phyloP scores from a whole-genome alignment of 2,113 vertebrate species.

The Sander lucioperca region DNA sequence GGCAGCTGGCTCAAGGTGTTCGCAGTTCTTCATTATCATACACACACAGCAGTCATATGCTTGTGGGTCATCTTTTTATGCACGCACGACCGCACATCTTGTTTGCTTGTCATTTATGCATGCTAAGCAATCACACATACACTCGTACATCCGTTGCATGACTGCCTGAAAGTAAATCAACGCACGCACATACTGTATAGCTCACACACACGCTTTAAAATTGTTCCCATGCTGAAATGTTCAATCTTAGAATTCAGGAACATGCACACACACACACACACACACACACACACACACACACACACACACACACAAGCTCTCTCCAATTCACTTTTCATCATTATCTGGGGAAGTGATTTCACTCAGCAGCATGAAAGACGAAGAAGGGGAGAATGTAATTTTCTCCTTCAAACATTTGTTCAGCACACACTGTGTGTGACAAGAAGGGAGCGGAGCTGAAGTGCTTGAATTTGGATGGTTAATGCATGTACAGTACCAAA shows the following conservation, averaged over 20 bases:
- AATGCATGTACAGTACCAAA: slow-evolving; percentile 21
- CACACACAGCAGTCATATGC: slow-evolving; percentile 1
- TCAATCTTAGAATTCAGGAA: slow-evolving; percentile 23
- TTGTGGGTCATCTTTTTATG: background rate
- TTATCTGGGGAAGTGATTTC: slow-evolving; percentile 44
- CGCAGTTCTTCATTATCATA: slow-evolving; percentile 3
- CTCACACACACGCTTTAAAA: slow-evolving; percentile 3
- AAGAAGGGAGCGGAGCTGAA: slow-evolving; percentile 26
- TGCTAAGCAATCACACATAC: background rate
- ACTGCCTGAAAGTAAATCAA: slow-evolving; percentile 24
- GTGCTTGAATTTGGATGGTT: slow-evolving; percentile 15
- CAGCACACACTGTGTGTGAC: slow-evolving; percentile 27
- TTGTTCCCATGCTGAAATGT: slow-evolving; percentile 25
- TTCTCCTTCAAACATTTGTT: slow-evolving; percentile 74
- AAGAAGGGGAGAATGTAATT: slow-evolving; percentile 49
- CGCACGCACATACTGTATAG: slow-evolving; percentile 11
- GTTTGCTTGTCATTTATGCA: slow-evolving; percentile 7
- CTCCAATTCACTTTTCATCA: no score
- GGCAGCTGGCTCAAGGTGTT: slow-evolving; percentile 62
- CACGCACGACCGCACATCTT: slow-evolving; percentile 13
- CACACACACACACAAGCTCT: background rate
- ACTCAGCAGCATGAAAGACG: slow-evolving; percentile 49
- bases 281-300: slow-evolving; percentile 7
- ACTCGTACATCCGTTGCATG: background rate
- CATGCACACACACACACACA: background rate